Percentiles rank a stretch among this genome's conserved stretches.
phyloP scores from a whole-genome alignment of 2,888 invertebrate species.

The Steromphala cineraria region DNA sequence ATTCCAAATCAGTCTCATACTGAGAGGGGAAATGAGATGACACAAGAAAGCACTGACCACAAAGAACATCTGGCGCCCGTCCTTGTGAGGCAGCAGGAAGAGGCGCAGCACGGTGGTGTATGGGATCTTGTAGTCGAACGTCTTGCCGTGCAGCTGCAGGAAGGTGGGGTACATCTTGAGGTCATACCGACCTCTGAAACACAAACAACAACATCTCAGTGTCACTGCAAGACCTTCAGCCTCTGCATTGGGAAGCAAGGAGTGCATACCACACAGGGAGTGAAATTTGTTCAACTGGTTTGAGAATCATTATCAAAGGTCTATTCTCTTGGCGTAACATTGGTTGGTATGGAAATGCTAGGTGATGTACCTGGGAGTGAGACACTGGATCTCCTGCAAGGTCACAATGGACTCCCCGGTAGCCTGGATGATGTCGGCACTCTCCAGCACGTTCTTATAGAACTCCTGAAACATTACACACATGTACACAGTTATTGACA shows the following conservation, averaged over 20 bases:
- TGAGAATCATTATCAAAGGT: too few species aligned
- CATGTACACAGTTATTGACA: not conserved
- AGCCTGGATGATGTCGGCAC: slow-evolving; percentile 97
- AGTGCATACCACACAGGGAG: too few species aligned
- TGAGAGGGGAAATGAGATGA: too few species aligned
- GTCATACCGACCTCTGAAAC: slow-evolving; percentile 94
- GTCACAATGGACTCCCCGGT: slow-evolving; percentile 98
- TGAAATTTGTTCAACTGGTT: too few species aligned
- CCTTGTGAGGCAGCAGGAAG: slow-evolving; percentile 96
- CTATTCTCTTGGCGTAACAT: too few species aligned
- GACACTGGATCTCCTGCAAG: slow-evolving; percentile 96
- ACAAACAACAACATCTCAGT: slow-evolving; percentile 46
- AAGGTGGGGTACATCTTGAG: slow-evolving; percentile 95
- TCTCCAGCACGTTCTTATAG: slow-evolving; percentile 95
- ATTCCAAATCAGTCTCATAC: too few species aligned
- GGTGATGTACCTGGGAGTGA: slow-evolving; percentile 89
- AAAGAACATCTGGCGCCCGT: slow-evolving; percentile 98
- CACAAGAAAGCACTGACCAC: slow-evolving; percentile 81
- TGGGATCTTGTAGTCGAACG: slow-evolving; percentile 99
- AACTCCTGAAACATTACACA: slow-evolving; percentile 82
- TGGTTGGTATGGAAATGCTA: too few species aligned
- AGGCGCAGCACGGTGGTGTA: slow-evolving; percentile 95
- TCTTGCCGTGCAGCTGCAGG: slow-evolving; percentile 96
- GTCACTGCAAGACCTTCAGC: too few species aligned
- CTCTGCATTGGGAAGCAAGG: not conserved